phyloP scores from a whole-genome alignment of 2,888 invertebrate genomes.

The Melolontha melolontha region DNA sequence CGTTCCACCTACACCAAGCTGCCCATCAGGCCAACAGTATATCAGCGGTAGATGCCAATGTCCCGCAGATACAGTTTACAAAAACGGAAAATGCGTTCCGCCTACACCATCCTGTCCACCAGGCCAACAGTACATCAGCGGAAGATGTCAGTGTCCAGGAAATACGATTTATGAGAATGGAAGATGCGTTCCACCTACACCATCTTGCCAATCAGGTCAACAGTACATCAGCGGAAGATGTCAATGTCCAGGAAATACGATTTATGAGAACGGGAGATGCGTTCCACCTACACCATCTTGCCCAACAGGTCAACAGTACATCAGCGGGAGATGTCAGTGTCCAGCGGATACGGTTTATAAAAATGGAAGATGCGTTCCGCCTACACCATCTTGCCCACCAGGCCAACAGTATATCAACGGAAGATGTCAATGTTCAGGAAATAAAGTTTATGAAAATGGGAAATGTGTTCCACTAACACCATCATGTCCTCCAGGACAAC shows the following conservation, averaged over 20 bases:
- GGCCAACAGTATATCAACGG: slow-evolving; percentile 28
- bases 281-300: slow-evolving; percentile 20
- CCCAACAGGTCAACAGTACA: slow-evolving; percentile 19
- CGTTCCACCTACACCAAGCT: slow-evolving; percentile 16
- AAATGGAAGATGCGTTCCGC: slow-evolving; percentile 26
- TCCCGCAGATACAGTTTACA: neutral
- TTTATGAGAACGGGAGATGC: slow-evolving; percentile 22
- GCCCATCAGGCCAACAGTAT: slow-evolving; percentile 8
- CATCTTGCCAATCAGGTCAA: slow-evolving; percentile 15
- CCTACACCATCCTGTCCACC: no score
- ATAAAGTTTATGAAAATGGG: slow-evolving; percentile 10
- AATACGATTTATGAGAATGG: no score
- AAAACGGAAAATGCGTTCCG: slow-evolving; percentile 16
- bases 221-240: slow-evolving; percentile 23
- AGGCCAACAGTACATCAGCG: no score
- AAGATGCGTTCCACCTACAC: no score
- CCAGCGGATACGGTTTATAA: neutral
- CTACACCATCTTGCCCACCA: slow-evolving; percentile 11
- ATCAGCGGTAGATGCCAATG: slow-evolving; percentile 32
- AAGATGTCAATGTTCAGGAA: slow-evolving; percentile 17
- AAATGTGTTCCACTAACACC: neutral
- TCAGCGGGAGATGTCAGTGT: slow-evolving; percentile 24
- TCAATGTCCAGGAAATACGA: slow-evolving; percentile 11
- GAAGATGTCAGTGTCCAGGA: no score
- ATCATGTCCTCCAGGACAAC: neutral